Percentiles rank a stretch among this genome's conserved stretches.
These are phyloP conservation scores for Coptodon bakossiorum DNA, from an alignment of 2,113 vertebrate species.

Conservation along the genomic window DNA sequence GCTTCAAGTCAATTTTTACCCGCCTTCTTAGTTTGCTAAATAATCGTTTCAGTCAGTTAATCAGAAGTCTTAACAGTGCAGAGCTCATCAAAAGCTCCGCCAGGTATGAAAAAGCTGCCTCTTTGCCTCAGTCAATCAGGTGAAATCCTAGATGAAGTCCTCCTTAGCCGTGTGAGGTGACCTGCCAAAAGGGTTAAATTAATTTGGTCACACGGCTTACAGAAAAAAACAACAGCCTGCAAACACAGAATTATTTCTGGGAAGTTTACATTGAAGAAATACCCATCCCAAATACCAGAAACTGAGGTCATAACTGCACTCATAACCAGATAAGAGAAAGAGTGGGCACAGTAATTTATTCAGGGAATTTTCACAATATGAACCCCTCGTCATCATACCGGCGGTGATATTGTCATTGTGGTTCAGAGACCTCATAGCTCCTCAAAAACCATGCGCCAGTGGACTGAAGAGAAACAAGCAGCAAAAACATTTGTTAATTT, in stretches of 20 bases:
- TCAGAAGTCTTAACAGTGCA: neutral
- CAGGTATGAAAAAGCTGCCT: neutral
- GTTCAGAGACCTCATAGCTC: neutral
- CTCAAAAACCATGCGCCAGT: neutral
- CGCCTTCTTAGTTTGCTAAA: neutral
- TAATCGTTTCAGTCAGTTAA: neutral
- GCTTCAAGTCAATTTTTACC: neutral
- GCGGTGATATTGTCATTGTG: constrained; percentile 17
- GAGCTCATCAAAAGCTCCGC: neutral
- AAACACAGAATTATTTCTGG: constrained; percentile 25
- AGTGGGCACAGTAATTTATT: constrained; percentile 60
- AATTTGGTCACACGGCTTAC: neutral
- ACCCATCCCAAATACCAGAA: constrained; percentile 53
- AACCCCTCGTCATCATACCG: neutral
- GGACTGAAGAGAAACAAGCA: neutral
- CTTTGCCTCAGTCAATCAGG: neutral
- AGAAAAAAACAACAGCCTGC: neutral
- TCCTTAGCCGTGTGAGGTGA: neutral
- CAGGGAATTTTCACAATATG: constrained; percentile 60
- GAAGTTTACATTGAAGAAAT: constrained; percentile 40
- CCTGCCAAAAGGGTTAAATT: neutral
- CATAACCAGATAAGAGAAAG: constrained; percentile 48
- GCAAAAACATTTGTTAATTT: constrained; percentile 46
- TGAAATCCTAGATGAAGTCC: neutral
- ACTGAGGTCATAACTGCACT: constrained; percentile 27